These are phyloP conservation scores for Halcyon leucocephala DNA, from an alignment of 2,797 vertebrate species.

Conservation along the genomic window DNA sequence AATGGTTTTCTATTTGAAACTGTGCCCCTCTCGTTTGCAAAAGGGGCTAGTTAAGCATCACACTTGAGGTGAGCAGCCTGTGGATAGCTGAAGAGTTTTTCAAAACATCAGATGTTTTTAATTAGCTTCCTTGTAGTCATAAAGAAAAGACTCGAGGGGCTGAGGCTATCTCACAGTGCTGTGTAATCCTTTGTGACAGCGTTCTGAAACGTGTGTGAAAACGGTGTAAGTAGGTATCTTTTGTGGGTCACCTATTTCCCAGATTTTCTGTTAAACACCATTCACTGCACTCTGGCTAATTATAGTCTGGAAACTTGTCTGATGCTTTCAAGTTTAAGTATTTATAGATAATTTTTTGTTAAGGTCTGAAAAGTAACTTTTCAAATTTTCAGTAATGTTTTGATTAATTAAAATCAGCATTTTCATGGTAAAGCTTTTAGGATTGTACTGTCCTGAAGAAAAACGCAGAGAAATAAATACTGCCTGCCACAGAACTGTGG, in stretches of 20 bases:
- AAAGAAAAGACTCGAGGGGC: not conserved
- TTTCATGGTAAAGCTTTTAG: not conserved
- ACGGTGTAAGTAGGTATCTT: not conserved
- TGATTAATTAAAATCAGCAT: not conserved
- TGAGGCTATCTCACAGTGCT: fast-evolving
- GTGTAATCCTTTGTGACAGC: fast-evolving
- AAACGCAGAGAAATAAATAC: fast-evolving
- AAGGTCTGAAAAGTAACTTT: not conserved
- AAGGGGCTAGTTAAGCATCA: not conserved
- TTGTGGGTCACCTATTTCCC: not conserved
- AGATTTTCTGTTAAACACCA: fast-evolving
- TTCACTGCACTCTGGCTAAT: not conserved
- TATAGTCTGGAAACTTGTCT: not conserved
- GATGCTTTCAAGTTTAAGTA: not conserved
- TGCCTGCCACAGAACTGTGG: fast-evolving
- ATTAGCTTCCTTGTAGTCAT: not conserved
- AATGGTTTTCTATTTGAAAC: not conserved
- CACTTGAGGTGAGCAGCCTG: not conserved
- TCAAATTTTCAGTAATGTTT: not conserved
- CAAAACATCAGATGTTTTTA: not conserved
- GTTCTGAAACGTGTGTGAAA: not conserved
- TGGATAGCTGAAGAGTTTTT: not conserved
- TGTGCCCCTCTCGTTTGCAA: not conserved
- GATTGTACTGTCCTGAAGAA: not conserved
- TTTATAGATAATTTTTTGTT: not conserved